Conservation (phyloP, 2,113 vertebrate genomes). For the Strix uralensis region DNA sequence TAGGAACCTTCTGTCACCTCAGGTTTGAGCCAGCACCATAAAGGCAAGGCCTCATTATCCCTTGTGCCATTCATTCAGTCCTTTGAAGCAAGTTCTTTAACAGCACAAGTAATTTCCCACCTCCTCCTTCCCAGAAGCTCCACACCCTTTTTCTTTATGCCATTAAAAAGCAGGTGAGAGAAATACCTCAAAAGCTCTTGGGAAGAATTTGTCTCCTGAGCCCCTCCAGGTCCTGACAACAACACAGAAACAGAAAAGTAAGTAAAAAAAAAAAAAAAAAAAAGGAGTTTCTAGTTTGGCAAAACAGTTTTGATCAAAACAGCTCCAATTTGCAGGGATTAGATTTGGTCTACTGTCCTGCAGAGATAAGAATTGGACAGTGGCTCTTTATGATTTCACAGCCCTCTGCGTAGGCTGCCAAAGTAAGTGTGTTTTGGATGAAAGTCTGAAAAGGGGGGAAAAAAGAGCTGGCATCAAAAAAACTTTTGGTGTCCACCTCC, state of each 20-base stretch:
- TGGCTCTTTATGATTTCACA: constrained; percentile 55
- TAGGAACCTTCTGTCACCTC: neutral
- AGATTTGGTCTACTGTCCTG: constrained; percentile 43
- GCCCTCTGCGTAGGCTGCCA: constrained; percentile 37
- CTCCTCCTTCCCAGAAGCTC: neutral
- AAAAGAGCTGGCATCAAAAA: constrained; percentile 31
- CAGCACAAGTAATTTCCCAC: neutral
- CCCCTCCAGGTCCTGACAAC: neutral
- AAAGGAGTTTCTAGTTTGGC: neutral
- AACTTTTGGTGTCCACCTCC: constrained; percentile 32
- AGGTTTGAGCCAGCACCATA: neutral
- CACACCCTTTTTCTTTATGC: neutral
- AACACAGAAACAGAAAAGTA: neutral
- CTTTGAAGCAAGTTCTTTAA: neutral
- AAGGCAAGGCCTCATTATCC: neutral
- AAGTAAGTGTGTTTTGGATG: constrained; percentile 65
- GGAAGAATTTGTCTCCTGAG: neutral
- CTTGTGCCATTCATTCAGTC: neutral
- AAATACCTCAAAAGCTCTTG: neutral
- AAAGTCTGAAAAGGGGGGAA: constrained; percentile 11
- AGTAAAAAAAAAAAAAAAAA: fast-evolving
- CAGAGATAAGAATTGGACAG: constrained; percentile 47
- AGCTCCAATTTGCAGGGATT: constrained; percentile 31
- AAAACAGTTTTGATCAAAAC: constrained; percentile 17
- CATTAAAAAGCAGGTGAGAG: neutral